A percentile compares a stretch with the other conserved stretches of the same genome.
phyloP scores from a whole-genome alignment of 2,113 vertebrate genomes.

The Callorhinus ursinus region DNA sequence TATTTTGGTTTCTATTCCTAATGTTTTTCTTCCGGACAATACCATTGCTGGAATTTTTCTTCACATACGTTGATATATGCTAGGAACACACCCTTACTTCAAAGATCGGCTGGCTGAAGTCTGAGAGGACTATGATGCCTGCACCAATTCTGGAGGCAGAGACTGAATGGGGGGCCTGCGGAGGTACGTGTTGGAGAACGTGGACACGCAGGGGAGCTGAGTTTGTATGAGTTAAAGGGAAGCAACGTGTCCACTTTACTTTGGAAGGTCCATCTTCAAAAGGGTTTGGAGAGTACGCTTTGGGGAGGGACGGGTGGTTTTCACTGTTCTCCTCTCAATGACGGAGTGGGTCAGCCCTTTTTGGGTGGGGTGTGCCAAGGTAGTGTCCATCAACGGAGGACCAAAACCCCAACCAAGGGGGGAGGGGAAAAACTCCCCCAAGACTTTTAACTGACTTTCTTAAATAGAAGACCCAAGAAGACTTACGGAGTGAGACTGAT shows the following conservation, averaged over 20 bases:
- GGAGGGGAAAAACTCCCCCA: background rate
- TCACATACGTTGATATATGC: background rate
- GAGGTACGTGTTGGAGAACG: background rate
- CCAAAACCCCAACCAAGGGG: background rate
- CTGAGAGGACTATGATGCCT: background rate
- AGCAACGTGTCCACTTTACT: background rate
- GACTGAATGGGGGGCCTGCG: background rate
- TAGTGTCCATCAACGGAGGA: background rate
- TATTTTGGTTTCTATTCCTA: background rate
- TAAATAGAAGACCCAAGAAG: background rate
- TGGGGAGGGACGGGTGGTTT: background rate
- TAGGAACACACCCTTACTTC: background rate
- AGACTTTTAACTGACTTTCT: background rate
- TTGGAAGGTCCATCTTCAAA: background rate
- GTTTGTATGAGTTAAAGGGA: accelerated
- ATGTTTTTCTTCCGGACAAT: background rate
- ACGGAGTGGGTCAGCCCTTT: background rate
- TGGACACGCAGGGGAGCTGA: accelerated
- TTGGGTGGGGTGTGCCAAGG: background rate
- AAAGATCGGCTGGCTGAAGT: background rate
- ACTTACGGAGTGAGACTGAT: background rate
- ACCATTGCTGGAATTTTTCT: background rate
- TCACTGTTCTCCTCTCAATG: background rate
- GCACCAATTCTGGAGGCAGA: background rate
- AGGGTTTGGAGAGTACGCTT: background rate